Base-by-base conservation (phyloP, 2,113 vertebrate species). In the Paraplagusia blochii region DNA sequence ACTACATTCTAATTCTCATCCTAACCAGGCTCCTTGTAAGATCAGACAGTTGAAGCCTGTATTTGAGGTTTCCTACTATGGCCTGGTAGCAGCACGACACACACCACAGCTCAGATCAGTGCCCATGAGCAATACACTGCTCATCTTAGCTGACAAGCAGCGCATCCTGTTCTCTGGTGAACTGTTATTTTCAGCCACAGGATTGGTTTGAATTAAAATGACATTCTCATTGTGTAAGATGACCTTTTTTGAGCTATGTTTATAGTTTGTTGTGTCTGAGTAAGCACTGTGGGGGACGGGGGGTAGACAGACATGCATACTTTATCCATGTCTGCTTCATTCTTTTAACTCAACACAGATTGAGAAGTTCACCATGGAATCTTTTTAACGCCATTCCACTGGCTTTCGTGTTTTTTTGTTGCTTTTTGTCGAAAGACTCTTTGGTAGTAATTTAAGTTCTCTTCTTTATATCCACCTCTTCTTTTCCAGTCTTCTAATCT, bases 61-160 rank as follows among this genome's bases (percentile, higher is more conserved):
- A 64, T 75, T 85, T 82, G 72, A 51, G 51, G 62, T 74, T 63
- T 29, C 22, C n/a, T n/a, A n/a, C n/a, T n/a, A n/a, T n/a, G n/a
- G n/a, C n/a, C n/a, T n/a, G n/a, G n/a, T n/a, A 50, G 72, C 72
- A 74, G 54, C 78, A 64, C 15, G 53, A 13, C 10, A 10, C 15
- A 53, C 11, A 75, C 81, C 77, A 58, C 75, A 75, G 42, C 51
- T 17, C 48, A 19, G 40, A 3, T 15, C 35, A n/a, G n/a, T n/a
- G 14, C 59, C 55, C 22, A 34, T 58, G 38, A 38, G 44, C 42
- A 63, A 38, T 45, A 47, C 58, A 67, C 58, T 51, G 47, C 49
- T 46, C 16, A 17, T 54, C 13, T 42, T 12, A 33, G 57, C 14
- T 18, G 16, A 29, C 2, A 29, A 6, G 35, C 17, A 39, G 7